phyloP scores from a whole-genome alignment of 2,888 invertebrate genomes.

The Callyntrura guangdongensis region DNA sequence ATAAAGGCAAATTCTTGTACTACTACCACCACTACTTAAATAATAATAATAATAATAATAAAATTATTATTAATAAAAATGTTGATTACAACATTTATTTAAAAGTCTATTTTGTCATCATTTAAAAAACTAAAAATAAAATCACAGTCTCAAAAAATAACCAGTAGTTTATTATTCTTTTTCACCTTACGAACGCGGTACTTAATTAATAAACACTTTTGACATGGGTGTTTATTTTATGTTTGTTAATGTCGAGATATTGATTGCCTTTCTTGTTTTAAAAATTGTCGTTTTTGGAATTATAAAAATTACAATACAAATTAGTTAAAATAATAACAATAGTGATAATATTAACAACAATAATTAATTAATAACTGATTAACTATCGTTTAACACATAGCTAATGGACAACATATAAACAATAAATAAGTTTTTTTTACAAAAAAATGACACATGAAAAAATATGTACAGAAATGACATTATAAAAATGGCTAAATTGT shows the following conservation, averaged over 20 bases:
- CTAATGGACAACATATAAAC: too few relatives aligned
- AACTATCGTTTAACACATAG: too few relatives aligned
- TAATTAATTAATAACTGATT: background rate
- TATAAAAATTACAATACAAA: background rate
- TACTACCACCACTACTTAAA: background rate
- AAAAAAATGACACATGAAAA: background rate
- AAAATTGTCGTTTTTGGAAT: background rate
- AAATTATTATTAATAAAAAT: background rate
- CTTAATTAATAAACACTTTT: background rate
- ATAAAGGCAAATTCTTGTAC: background rate
- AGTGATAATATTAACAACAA: background rate
- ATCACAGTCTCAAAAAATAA: slow-evolving; percentile 55
- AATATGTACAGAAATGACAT: background rate
- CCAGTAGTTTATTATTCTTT: too few relatives aligned
- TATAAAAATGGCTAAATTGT: background rate
- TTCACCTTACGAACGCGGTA: background rate
- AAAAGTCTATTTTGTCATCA: slow-evolving; percentile 15
- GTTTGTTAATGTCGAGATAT: background rate
- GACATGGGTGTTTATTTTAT: background rate
- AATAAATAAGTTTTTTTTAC: slow-evolving; percentile 4
- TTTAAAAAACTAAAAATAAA: slow-evolving; percentile 50
- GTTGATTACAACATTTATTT: slow-evolving; percentile 10
- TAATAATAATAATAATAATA: slow-evolving; percentile 19
- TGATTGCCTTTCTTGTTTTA: slow-evolving; percentile 19
- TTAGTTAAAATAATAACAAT: background rate